Percentiles rank a stretch among this genome's conserved stretches.
These are phyloP conservation scores for Drosophila ananassae DNA, from an alignment of 1,140 invertebrate species.

Conservation along the genomic window DNA sequence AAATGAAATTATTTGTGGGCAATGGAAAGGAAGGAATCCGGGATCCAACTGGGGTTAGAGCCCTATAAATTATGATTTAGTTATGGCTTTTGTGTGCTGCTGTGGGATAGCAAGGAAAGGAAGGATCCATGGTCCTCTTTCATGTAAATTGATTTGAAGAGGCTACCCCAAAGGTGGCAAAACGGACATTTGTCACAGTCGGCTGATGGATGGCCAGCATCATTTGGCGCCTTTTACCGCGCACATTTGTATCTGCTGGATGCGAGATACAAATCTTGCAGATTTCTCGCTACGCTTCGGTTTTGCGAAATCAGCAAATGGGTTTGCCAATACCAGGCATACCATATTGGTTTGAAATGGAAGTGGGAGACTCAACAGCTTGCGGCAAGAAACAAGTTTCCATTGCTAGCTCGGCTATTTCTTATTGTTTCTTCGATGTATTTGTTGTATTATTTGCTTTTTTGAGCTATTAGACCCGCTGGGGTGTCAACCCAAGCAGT, in stretches of 20 bases:
- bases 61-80: slow-evolving; percentile 74
- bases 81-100: slow-evolving; percentile 26
- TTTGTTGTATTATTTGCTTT: not conserved
- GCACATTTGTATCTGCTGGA: slow-evolving; percentile 39
- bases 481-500: slow-evolving; percentile 75
- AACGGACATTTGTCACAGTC: slow-evolving; percentile 65
- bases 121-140: not conserved
- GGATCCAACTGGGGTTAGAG: slow-evolving; percentile 36
- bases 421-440: not conserved
- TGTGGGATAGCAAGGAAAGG: not conserved
- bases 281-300: slow-evolving; percentile 15
- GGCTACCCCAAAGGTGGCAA: slow-evolving; percentile 36
- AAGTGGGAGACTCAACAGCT: slow-evolving; percentile 8
- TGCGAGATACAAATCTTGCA: slow-evolving; percentile 32
- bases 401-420: slow-evolving; percentile 35
- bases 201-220: slow-evolving; percentile 55
- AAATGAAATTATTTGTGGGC: slow-evolving; percentile 70
- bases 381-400: slow-evolving; percentile 64
- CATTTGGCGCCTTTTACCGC: slow-evolving; percentile 39
- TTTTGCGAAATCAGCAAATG: slow-evolving; percentile 64
- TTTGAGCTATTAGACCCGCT: slow-evolving; percentile 61
- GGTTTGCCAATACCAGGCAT: slow-evolving; percentile 50
- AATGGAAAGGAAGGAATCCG: slow-evolving; percentile 34
- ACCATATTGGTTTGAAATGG: slow-evolving; percentile 23
- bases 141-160: slow-evolving; percentile 70